phyloP scores from a whole-genome alignment of 2,888 invertebrate species.

The Phyllotreta striolata region DNA sequence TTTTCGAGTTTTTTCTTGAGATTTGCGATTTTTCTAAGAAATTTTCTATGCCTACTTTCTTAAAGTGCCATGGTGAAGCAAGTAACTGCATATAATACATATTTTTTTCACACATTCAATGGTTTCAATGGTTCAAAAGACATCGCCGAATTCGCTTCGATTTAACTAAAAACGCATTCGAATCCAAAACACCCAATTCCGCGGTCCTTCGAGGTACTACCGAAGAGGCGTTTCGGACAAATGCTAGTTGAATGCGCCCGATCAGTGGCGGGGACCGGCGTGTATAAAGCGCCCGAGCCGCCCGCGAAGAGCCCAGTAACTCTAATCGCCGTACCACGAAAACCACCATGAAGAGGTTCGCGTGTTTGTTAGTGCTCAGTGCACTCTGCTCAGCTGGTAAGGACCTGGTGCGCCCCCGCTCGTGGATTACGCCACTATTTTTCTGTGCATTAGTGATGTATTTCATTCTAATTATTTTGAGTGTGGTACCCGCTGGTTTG shows the following conservation, averaged over 20 bases:
- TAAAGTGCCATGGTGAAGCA: too few relatives aligned
- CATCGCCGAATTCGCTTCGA: too few relatives aligned
- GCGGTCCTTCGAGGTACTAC: neutral
- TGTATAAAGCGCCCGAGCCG: conserved; percentile 56
- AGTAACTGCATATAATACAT: too few relatives aligned
- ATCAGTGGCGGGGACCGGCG: conserved; percentile 40
- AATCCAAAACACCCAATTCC: neutral
- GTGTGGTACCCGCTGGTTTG: too few relatives aligned
- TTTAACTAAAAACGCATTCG: too few relatives aligned
- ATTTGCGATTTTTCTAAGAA: too few relatives aligned
- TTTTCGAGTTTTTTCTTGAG: too few relatives aligned
- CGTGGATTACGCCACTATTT: conserved; percentile 21
- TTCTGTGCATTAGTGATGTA: conserved; percentile 21
- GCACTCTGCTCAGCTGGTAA: conserved; percentile 60
- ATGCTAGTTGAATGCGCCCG: conserved; percentile 5
- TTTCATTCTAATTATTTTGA: neutral
- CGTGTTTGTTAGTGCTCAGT: conserved; percentile 60
- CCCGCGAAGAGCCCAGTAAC: conserved; percentile 53
- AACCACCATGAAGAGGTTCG: conserved; percentile 58
- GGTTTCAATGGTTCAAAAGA: too few relatives aligned
- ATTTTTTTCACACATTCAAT: too few relatives aligned
- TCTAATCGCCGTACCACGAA: conserved; percentile 51
- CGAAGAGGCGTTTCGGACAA: conserved; percentile 16
- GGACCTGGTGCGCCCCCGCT: conserved; percentile 46
- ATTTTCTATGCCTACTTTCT: too few relatives aligned